Conservation (phyloP, 2,113 vertebrate species). For the Microtus oregoni region DNA sequence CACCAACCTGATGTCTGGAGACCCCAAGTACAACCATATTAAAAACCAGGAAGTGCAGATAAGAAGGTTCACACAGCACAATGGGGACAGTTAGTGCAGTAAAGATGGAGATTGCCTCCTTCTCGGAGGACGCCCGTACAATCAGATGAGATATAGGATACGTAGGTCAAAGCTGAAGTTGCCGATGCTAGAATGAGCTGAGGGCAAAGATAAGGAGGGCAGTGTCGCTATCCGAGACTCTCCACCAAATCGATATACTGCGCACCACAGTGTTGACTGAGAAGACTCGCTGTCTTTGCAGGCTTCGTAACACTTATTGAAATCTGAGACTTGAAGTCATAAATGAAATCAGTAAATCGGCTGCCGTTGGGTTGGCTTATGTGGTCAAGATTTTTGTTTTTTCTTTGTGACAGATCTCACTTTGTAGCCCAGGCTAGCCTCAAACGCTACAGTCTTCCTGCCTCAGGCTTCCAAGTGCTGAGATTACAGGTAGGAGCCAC, state of each 20-base stretch:
- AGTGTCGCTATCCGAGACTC: accelerated
- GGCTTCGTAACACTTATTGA: neutral
- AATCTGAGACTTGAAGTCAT: neutral
- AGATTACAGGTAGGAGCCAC: neutral
- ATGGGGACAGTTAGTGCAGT: neutral
- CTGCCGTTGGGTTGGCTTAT: neutral
- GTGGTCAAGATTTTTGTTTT: neutral
- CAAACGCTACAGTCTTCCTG: neutral
- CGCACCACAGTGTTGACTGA: neutral
- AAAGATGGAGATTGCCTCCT: neutral
- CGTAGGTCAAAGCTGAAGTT: neutral
- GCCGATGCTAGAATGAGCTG: neutral
- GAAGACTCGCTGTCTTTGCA: neutral
- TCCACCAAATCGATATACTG: accelerated
- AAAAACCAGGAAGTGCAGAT: neutral
- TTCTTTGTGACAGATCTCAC: neutral
- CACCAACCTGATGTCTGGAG: neutral
- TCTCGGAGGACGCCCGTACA: neutral
- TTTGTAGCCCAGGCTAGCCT: neutral
- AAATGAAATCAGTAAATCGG: neutral
- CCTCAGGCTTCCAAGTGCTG: neutral
- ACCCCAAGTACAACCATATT: neutral
- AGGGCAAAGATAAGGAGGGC: neutral
- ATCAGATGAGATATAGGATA: no score
- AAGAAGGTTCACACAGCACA: neutral